Conservation (phyloP, 2,888 invertebrate genomes). For the Trachelus stipa region DNA sequence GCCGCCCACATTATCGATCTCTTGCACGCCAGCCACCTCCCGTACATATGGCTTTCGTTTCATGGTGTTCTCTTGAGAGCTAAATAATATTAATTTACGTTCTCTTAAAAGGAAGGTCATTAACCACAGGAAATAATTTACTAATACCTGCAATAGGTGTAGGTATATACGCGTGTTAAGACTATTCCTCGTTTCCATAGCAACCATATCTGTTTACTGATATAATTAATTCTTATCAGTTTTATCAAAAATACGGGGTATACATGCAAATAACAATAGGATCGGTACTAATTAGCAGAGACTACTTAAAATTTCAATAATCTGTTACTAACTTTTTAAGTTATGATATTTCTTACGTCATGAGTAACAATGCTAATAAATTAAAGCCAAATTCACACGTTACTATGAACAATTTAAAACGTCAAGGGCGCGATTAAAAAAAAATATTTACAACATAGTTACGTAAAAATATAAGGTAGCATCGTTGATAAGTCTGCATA, state of each 20-base stretch:
- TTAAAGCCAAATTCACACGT: background rate
- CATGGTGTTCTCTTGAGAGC: background rate
- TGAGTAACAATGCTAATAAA: background rate
- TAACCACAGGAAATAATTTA: background rate
- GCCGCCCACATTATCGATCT: constrained; percentile 17
- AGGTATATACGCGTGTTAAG: background rate
- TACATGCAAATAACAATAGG: background rate
- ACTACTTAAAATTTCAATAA: background rate
- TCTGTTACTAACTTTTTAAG: background rate
- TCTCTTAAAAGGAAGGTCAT: background rate
- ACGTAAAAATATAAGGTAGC: constrained; percentile 5
- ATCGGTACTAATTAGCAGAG: background rate
- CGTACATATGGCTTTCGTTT: background rate
- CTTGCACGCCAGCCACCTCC: constrained; percentile 20
- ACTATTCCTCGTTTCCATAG: background rate
- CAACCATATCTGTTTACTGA: background rate
- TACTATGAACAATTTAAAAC: background rate
- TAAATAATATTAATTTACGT: background rate
- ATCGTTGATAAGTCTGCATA: constrained; percentile 19
- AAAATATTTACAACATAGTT: background rate
- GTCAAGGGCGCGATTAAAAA: background rate
- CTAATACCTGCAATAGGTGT: background rate
- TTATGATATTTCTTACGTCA: background rate
- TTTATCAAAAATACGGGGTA: background rate
- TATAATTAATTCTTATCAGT: background rate